A percentile compares a stretch with the other conserved stretches of the same genome.
Evolutionary conservation across 2,797 vertebrate genomes (phyloP).

Genomic region (Myotis vivesi): DNA sequence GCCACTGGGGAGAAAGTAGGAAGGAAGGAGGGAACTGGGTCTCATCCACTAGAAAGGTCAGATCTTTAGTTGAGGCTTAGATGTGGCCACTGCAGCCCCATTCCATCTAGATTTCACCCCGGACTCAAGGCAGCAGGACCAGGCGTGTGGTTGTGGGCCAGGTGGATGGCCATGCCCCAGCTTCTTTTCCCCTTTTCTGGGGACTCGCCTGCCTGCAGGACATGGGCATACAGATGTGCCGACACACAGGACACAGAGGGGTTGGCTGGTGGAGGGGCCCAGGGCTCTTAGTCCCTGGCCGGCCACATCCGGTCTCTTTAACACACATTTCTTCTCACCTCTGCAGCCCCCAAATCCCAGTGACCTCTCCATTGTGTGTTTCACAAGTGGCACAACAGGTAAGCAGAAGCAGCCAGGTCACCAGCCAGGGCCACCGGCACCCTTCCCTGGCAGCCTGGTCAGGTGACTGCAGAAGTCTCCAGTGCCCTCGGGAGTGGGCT

Average conservation of each 20-base stretch:
- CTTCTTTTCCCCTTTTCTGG: background rate
- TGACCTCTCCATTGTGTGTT: conserved; percentile 89
- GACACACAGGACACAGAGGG: background rate
- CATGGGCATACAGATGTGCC: fast-evolving
- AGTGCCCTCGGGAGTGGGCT: background rate
- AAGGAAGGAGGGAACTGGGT: background rate
- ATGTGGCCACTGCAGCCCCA: background rate
- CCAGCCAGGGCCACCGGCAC: background rate
- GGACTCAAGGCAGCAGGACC: background rate
- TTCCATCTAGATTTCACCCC: background rate
- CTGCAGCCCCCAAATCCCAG: conserved; percentile 86
- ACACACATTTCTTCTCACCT: background rate
- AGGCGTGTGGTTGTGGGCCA: background rate
- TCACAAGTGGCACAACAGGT: conserved; percentile 90
- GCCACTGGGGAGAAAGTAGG: background rate
- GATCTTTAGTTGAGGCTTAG: background rate
- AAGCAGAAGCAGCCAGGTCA: conserved; percentile 57
- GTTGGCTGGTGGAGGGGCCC: background rate
- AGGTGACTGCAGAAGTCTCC: background rate
- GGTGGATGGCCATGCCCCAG: background rate
- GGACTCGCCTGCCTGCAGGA: background rate
- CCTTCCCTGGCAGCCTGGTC: background rate
- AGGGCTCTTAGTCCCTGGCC: background rate
- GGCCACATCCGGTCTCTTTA: background rate
- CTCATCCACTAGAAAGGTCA: background rate